Conservation (phyloP, 2,797 vertebrate species). For the Anisognathus igniventris region DNA sequence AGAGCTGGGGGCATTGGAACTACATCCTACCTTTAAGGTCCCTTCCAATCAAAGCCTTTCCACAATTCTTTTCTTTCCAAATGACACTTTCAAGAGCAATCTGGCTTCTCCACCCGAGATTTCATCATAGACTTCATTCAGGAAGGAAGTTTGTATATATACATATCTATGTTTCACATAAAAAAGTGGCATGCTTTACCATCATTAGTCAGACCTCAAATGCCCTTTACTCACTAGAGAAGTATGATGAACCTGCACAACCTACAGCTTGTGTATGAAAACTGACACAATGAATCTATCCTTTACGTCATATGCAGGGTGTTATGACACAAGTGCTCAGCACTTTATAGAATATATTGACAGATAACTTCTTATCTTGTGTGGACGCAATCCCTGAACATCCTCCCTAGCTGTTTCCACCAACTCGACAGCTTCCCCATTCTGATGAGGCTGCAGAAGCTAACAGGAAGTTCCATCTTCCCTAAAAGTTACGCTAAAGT, state of each 20-base stretch:
- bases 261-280: not conserved
- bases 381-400: not conserved
- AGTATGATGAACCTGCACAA: not conserved
- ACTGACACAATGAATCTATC: rapidly evolving
- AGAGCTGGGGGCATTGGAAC: not conserved
- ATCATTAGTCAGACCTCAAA: not conserved
- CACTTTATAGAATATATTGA: rapidly evolving
- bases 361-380: rapidly evolving
- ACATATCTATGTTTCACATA: not conserved
- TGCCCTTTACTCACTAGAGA: not conserved
- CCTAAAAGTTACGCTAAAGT: not conserved
- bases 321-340: not conserved
- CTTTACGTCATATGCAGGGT: rapidly evolving
- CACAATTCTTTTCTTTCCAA: not conserved
- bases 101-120: not conserved
- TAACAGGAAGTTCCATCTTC: not conserved
- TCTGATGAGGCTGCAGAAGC: not conserved
- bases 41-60: not conserved
- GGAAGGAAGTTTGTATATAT: not conserved
- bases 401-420: not conserved
- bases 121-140: not conserved
- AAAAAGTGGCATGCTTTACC: rapidly evolving
- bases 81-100: not conserved
- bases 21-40: not conserved
- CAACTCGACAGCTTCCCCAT: not conserved